Percentiles rank a stretch among this genome's conserved stretches.
Evolutionary conservation across 2,888 invertebrate genomes (phyloP).

Genomic region (Gymnocheta viridis): DNA sequence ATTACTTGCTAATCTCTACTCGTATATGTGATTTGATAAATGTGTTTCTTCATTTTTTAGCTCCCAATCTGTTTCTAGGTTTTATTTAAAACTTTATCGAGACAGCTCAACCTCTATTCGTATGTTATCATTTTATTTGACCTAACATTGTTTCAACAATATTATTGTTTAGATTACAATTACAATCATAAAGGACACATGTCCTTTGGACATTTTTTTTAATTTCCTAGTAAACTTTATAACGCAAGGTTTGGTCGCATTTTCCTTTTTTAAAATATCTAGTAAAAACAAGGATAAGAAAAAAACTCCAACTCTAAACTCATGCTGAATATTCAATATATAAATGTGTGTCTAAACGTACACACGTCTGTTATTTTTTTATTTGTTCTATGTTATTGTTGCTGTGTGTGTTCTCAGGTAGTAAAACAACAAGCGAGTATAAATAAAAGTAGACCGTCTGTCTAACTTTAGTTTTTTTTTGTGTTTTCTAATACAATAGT

Average conservation of each 20-base stretch:
- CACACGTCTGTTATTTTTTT: slow-evolving; percentile 22
- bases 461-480: neutral
- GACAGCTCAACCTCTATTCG: neutral
- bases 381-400: neutral
- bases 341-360: neutral
- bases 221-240: neutral
- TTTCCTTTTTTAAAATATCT: neutral
- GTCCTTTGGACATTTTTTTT: slow-evolving; percentile 52
- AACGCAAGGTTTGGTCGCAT: neutral
- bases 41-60: too few relatives aligned
- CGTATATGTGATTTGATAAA: too few relatives aligned
- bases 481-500: slow-evolving; percentile 7
- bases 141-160: slow-evolving; percentile 9
- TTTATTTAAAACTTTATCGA: too few relatives aligned
- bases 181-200: slow-evolving; percentile 46
- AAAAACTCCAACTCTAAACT: slow-evolving; percentile 5
- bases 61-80: too few relatives aligned
- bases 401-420: neutral
- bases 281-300: neutral
- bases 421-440: neutral
- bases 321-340: slow-evolving; percentile 49
- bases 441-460: neutral
- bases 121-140: neutral
- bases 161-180: slow-evolving; percentile 50
- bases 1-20: too few relatives aligned